A percentile compares a stretch with the other conserved stretches of the same genome.
These are phyloP conservation scores for Symphodus melops DNA, from an alignment of 2,113 vertebrate genomes.

Conservation along the genomic window DNA sequence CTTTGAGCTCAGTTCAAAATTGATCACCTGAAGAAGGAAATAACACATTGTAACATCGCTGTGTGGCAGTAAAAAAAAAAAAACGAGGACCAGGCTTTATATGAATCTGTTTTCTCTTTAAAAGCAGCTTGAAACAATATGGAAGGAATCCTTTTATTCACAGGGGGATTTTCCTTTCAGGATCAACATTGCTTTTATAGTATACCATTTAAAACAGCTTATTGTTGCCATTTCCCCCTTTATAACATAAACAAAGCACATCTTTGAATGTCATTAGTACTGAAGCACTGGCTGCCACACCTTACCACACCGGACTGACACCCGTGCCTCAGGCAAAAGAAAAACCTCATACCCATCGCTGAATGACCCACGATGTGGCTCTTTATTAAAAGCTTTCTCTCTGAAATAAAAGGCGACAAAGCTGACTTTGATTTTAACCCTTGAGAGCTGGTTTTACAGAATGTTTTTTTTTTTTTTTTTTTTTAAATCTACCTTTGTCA, in stretches of 20 bases:
- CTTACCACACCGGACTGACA: background rate
- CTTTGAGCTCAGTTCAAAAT: background rate
- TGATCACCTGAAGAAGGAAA: background rate
- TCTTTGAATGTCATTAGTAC: background rate
- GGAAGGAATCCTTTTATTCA: background rate
- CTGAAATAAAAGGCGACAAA: background rate
- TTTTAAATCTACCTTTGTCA: no score
- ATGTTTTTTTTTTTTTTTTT: no score
- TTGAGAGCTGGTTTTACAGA: background rate
- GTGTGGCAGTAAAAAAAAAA: background rate
- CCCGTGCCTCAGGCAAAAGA: slow-evolving; percentile 12
- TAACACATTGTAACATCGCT: background rate
- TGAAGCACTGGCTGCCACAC: background rate
- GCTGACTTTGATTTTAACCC: slow-evolving; percentile 1
- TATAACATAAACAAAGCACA: background rate
- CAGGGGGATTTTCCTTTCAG: background rate
- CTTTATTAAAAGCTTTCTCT: background rate
- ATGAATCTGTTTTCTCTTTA: background rate
- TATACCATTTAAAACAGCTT: background rate
- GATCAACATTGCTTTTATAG: background rate
- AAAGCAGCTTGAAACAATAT: background rate
- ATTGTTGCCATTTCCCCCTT: slow-evolving; percentile 2
- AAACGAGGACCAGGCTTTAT: background rate
- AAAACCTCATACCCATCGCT: background rate
- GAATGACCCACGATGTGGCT: background rate